Conservation (phyloP, 2,113 vertebrate species). For the Pampusana beccarii region DNA sequence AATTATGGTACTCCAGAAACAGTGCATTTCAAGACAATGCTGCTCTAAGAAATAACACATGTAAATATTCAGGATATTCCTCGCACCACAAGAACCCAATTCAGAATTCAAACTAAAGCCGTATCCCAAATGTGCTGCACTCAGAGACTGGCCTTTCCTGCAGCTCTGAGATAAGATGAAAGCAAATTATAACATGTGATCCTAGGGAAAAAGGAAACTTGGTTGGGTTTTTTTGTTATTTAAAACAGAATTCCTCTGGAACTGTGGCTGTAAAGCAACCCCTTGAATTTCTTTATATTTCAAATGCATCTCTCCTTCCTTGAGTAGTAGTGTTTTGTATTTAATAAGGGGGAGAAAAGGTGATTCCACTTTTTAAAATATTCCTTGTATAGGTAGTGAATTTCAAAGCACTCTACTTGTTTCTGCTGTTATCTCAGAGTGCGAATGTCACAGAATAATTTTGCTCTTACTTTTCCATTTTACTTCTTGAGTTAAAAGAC, state of each 20-base stretch:
- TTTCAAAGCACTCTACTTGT: slow-evolving; percentile 26
- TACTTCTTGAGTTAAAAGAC: slow-evolving; percentile 31
- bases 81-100: background rate
- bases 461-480: slow-evolving; percentile 28
- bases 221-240: background rate
- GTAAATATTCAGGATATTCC: slow-evolving; percentile 36
- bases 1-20: background rate
- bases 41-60: background rate
- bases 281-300: background rate
- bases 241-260: background rate
- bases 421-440: slow-evolving; percentile 21
- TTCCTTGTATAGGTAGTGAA: background rate
- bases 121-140: background rate
- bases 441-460: slow-evolving; percentile 42
- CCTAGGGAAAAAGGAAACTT: background rate
- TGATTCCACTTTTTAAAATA: background rate
- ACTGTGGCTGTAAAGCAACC: background rate
- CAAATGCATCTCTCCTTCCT: background rate
- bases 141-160: background rate
- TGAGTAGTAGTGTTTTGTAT: background rate
- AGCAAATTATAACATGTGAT: background rate
- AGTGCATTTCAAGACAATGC: background rate
- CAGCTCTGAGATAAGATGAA: background rate
- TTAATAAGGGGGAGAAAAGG: slow-evolving; percentile 25
- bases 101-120: background rate